Evolutionary conservation across 2,797 vertebrate species (phyloP), one percentile per base, ranked within the genome.

Genomic region (Otolemur crassicaudatus): DNA sequence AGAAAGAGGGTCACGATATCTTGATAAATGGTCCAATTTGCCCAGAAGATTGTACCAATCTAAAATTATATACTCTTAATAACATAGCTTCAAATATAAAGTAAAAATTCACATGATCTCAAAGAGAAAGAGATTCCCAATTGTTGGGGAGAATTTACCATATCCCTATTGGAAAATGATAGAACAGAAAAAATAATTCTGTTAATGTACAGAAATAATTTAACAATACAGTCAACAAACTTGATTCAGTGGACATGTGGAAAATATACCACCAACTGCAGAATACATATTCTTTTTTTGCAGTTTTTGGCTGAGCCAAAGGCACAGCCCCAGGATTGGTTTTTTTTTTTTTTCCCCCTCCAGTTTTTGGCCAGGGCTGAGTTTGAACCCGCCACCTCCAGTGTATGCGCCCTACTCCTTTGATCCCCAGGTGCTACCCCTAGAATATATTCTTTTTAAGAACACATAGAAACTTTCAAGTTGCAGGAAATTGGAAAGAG

Each of bases 31-130:
- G 69, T 85, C 87, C 63, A 91, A 2, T 84, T 91, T 95, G 56
- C 82, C 63, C 82, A 53, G 60, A 91, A 91, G 94, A 72, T 23
- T 92, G 4, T 95, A 94, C 96, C 76, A 73, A 27, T 91, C 63
- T 72, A 90, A 97, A 96, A 91, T 82, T 60, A 82, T 60, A 87
- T 81, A 69, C 3, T 87, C 17, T 46, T 87, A 76, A 86, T 87
- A 96, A 86, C 7, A 29, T 76, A 92, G 46, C 29, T 96, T 95
- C 70, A 95, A 95, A 84, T 91, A 56, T 63, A 85, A 86, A 90
- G 43, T 22, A 86, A 93, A 86, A 94, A 58, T 90, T 94, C 29
- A 34, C 61, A 91, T 69, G 72, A 67, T n/a, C 75, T 85, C 43
- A 81, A 77, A 69, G 60, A 95, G 69, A 94, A 96, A 89, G 75